phyloP scores from a whole-genome alignment of 2,888 invertebrate species.

The Andrena minutula region DNA sequence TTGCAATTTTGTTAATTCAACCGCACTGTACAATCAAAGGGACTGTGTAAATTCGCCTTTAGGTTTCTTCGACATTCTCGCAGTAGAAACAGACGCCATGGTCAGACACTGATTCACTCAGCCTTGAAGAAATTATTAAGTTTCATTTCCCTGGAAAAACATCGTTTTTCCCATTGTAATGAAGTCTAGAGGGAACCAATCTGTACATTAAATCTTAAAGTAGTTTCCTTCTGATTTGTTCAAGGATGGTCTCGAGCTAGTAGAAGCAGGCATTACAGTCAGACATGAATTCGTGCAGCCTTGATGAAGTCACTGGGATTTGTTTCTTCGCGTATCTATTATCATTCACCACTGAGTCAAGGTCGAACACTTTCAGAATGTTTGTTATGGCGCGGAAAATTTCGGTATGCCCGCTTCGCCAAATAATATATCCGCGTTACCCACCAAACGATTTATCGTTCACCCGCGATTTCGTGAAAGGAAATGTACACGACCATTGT shows the following conservation, averaged over 20 bases:
- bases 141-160: slow-evolving; percentile 6
- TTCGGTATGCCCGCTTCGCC: not conserved
- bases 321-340: not conserved
- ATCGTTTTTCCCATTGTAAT: no score
- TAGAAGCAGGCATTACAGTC: no score
- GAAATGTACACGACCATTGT: slow-evolving; percentile 35
- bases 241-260: no score
- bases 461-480: slow-evolving; percentile 32
- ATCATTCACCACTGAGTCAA: not conserved
- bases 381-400: slow-evolving; percentile 29
- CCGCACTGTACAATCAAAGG: no score
- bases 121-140: not conserved
- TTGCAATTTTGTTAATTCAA: no score
- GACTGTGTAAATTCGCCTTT: not conserved
- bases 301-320: not conserved
- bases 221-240: no score
- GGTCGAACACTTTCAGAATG: not conserved
- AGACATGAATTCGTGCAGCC: not conserved
- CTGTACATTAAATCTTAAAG: no score
- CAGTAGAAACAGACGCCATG: slow-evolving; percentile 22
- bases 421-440: slow-evolving; percentile 28
- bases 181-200: no score
- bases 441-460: slow-evolving; percentile 27
- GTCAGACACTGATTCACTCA: slow-evolving; percentile 5
- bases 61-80: not conserved